Conservation (phyloP, 2,797 vertebrate genomes). For the Luscinia luscinia region DNA sequence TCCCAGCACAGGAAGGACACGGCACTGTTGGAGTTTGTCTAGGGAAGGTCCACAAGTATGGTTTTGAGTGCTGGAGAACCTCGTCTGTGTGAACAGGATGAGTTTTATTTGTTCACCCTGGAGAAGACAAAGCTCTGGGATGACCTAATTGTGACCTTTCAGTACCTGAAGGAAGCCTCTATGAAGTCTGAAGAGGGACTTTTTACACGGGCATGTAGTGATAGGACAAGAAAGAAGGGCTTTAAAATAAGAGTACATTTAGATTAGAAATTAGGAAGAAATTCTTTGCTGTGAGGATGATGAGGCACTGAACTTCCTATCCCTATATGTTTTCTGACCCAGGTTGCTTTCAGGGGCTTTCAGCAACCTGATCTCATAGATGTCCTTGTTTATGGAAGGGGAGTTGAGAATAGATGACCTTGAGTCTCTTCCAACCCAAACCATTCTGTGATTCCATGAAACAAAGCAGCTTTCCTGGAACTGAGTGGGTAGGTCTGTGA, state of each 20-base stretch:
- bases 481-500: not conserved
- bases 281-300: not conserved
- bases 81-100: rapidly evolving
- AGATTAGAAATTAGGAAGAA: not conserved
- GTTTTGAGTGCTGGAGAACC: not conserved
- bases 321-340: not conserved
- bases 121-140: not conserved
- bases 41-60: not conserved
- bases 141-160: not conserved
- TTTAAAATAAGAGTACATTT: not conserved
- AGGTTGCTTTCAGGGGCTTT: not conserved
- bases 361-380: not conserved
- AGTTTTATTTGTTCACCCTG: not conserved
- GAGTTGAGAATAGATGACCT: not conserved
- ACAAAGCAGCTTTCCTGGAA: not conserved
- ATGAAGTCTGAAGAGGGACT: not conserved
- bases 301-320: not conserved
- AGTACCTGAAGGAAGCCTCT: not conserved
- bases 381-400: not conserved
- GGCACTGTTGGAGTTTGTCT: rapidly evolving
- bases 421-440: not conserved
- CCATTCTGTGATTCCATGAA: not conserved
- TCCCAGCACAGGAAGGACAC: rapidly evolving
- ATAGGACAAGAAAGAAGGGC: not conserved
- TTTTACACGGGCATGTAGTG: not conserved